Base-by-base conservation (phyloP, 1,140 invertebrate genomes). In the Magallana ariakensis region DNA sequence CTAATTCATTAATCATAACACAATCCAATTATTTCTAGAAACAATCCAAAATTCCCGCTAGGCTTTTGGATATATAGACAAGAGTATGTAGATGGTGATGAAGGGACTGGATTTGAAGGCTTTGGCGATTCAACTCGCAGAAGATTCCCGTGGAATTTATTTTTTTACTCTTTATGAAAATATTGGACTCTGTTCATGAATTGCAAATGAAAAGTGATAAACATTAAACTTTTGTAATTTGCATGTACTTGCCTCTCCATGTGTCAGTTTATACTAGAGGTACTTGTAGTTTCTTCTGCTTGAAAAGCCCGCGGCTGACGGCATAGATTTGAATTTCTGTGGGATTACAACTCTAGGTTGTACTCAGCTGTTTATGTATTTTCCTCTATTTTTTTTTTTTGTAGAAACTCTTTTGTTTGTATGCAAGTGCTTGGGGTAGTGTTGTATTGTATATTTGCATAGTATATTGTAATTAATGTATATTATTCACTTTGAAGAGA, bases 21-120 rank as follows among this genome's bases (percentile, higher is more conserved):
- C 33, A 75, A 75, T 75, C 66, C 66, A 75, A 75, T 75, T 75
- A 75, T 75, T 75, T 75, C 66, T 75, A 75, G 66, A 75, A 75
- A 75, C 66, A 75, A 75, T 75, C 66, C 66, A 75, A 75, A 75
- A 75, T 75, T 26, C 66, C 66, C 22, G 66, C 66, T 75, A 75
- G 66, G 33, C 66, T 75, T 75, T 75, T 75, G 66, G 66, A 75
- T 75, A 75, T 75, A 26, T 75, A 75, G 22, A 75, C 22, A 75
- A 15, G 66, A 26, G 66, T 75, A 75, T 75, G 66, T 75, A 75
- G 22, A 26, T 75, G 22, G 11, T 7, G 66, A 22, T 26, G 1
- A 26, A 4, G 66, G 66, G 66, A 75, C 66, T 75, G 66, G 66
- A 75, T 33, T 46, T 75, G 66, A 75, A 33, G 13, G 33, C 13